Evolutionary conservation across 2,888 invertebrate genomes (phyloP), one percentile per base, ranked within the genome.

Genomic region (Trissolcus brochymenae): DNA sequence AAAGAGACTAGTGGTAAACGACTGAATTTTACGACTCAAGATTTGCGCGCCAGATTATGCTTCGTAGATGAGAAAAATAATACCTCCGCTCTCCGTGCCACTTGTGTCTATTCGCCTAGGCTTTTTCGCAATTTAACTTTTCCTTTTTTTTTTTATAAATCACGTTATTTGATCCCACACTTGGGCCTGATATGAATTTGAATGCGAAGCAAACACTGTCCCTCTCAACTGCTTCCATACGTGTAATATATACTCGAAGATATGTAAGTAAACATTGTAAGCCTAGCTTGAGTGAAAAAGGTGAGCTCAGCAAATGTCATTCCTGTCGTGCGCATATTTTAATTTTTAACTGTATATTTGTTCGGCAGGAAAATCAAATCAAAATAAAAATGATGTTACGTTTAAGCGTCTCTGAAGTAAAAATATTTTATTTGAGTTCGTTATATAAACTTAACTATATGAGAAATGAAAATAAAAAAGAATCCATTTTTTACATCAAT

Each of bases 181-280:
- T 51, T 14, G 25, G 49, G 16, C 53, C 51, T 54, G 61, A 65
- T 65, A 57, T 64, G 29, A 72, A 70, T 62, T 62, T 72, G 71
- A 64, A 65, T 65, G 66, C 60, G 73, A 49, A 59, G 81, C 79
- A 84, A 85, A 85, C 83, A 83, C 82, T 82, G 83, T 82, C 81
- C 82, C 81, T 82, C 84, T 84, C 81, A 77, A 81, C 79, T 80
- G 68, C 79, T 81, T 83, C 81, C 29, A 29, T 79, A 79, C 79
- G 81, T 80, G 80, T 81, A 80, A 81, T 84, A 83, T 81, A 83
- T 84, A 80, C 83, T 85, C 82, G 81, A 82, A 82, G 83, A 83
- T 84, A 81, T 83, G 83, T 83, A 84, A 82, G 84, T 83, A 85
- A 86, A 87, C 82, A 86, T 84, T 86, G 84, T 84, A 84, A 82